phyloP scores from a whole-genome alignment of 2,888 invertebrate species.

The Aporophyla lueneburgensis region DNA sequence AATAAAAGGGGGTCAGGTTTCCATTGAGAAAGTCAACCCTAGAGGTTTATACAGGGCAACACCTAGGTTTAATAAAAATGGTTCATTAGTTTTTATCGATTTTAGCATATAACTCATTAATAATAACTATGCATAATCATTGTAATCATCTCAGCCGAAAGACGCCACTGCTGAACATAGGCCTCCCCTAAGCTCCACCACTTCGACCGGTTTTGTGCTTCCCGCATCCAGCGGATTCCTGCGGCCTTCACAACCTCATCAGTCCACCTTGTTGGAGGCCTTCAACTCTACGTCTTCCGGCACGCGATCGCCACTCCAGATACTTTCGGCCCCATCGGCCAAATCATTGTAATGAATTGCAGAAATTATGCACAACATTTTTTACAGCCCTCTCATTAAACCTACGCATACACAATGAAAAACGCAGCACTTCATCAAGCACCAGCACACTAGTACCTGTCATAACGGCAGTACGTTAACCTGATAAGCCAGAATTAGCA shows the following conservation, averaged over 20 bases:
- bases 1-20: background rate
- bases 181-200: too few relatives aligned
- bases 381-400: constrained; percentile 3
- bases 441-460: constrained; percentile 11
- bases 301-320: too few relatives aligned
- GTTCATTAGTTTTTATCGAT: background rate
- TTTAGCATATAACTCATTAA: background rate
- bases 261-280: too few relatives aligned
- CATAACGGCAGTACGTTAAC: constrained; percentile 49
- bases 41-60: background rate
- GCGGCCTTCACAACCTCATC: too few relatives aligned
- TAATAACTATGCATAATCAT: background rate
- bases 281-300: too few relatives aligned
- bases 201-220: too few relatives aligned
- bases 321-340: too few relatives aligned
- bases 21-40: background rate
- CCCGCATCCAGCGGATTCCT: too few relatives aligned
- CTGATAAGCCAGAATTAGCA: constrained; percentile 40
- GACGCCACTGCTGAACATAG: too few relatives aligned
- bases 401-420: constrained; percentile 27
- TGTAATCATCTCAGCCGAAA: too few relatives aligned
- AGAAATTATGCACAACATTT: constrained; percentile 6
- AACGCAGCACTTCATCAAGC: constrained; percentile 34
- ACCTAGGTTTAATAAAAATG: background rate
- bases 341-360: background rate